Evolutionary conservation across 2,113 vertebrate species (phyloP), one percentile per base, ranked within the genome.

Genomic region (Apteryx mantelli): DNA sequence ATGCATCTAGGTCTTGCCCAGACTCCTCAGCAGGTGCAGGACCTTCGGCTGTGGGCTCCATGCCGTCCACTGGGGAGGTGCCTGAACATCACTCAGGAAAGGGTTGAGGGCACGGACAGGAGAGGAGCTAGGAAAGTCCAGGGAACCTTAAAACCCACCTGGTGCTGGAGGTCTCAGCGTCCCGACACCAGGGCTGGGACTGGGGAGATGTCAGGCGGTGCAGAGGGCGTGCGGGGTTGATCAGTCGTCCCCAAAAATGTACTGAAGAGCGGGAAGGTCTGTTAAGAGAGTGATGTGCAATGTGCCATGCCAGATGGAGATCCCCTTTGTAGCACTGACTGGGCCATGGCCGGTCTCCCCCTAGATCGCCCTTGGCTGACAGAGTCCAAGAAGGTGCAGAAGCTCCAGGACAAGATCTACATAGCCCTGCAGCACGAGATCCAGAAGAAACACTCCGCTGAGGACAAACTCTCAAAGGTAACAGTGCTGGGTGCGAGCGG

Each of bases 391-490:
- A 99, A 99, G 96, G 98, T 99, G n/a, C 99, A 99, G 94, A 99
- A 98, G 96, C 97, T 99, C 87, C 99, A 99, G 95, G 99, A 99
- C 96, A 99, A 99, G 77, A 98, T 99, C 81, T 99, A 99, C 3
- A 76, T 99, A 88, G 98, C 99, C 60, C 97, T 99, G 95, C 99
- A 99, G 96, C 98, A 98, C 20, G 98, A 98, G 91, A 97, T 99
- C 97, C 98, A 99, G 92, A 99, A 98, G 97, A 98, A 98, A 16
- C 98, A 98, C 40, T 92, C 97, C 68, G 46, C 95, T 0, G 99
- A 99, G 87, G 99, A 99, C 96, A 99, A 99, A 91, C 98, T 99
- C 56, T 97, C 98, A 0, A 99, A 99, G 99, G 99, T 99, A 93
- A 53, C 1, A 2, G 25, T 9, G 88, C 44, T 2, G 42, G 19